phyloP scores from a whole-genome alignment of 2,797 vertebrate species.

The Lutjanus argentimaculatus region DNA sequence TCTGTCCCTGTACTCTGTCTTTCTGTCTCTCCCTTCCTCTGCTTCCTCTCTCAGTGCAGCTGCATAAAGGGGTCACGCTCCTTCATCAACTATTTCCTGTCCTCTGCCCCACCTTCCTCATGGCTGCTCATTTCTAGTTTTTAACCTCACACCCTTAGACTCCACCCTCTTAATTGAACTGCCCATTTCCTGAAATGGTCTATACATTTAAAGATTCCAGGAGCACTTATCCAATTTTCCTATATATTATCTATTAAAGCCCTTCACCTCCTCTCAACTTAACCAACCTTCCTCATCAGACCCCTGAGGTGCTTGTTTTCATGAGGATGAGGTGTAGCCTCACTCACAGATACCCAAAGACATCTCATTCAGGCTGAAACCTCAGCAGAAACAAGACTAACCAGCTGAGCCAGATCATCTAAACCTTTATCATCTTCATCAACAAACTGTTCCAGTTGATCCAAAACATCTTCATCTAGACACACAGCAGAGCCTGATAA shows the following conservation, averaged over 20 bases:
- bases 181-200: conserved; percentile 39
- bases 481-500: not conserved
- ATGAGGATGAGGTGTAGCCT: not conserved
- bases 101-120: conserved; percentile 31
- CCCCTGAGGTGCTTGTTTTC: conserved; percentile 13
- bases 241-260: conserved; percentile 33
- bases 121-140: conserved; percentile 22
- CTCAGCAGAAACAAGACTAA: not conserved
- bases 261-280: conserved; percentile 21
- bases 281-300: conserved; percentile 30
- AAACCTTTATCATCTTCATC: not conserved
- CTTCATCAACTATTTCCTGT: conserved; percentile 77
- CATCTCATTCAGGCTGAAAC: too few relatives aligned
- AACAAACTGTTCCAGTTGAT: not conserved
- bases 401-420: conserved; percentile 5
- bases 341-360: not conserved
- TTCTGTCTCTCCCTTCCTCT: conserved; percentile 60
- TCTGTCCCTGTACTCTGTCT: not conserved
- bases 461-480: not conserved
- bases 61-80: conserved; percentile 55
- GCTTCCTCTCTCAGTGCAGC: conserved; percentile 71
- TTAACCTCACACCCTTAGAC: conserved; percentile 1
- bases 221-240: conserved; percentile 38
- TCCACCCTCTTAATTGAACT: conserved; percentile 3
- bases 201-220: conserved; percentile 17